These are phyloP conservation scores for Suricata suricatta DNA, from an alignment of 2,113 vertebrate genomes.

Conservation along the genomic window DNA sequence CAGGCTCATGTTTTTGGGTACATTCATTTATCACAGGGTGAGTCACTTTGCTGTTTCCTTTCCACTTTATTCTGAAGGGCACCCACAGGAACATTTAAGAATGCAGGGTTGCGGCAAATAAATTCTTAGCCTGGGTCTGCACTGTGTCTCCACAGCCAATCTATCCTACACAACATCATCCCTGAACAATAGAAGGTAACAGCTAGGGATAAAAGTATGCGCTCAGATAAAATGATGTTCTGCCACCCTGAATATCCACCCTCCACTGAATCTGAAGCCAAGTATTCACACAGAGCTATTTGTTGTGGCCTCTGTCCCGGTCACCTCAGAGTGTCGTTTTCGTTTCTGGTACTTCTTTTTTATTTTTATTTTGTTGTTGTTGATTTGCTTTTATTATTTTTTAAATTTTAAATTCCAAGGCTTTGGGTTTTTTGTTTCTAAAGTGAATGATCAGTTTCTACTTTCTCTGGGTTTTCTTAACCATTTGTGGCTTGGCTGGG, in stretches of 20 bases:
- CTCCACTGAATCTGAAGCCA: conserved; percentile 32
- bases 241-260: neutral
- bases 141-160: conserved; percentile 64
- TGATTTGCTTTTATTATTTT: conserved; percentile 16
- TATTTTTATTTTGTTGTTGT: conserved; percentile 58
- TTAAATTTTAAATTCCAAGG: conserved; percentile 63
- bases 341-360: neutral
- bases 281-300: neutral
- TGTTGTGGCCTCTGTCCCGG: neutral
- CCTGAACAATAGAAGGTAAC: conserved; percentile 76
- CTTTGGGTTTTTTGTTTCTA: neutral
- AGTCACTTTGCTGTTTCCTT: conserved; percentile 84
- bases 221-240: conserved; percentile 26
- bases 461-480: conserved; percentile 13
- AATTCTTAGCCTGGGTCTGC: conserved; percentile 78
- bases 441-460: neutral
- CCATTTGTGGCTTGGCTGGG: neutral
- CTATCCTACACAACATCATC: conserved; percentile 63
- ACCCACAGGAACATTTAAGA: conserved; percentile 81
- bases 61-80: conserved; percentile 82
- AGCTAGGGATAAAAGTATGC: neutral
- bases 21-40: conserved; percentile 82
- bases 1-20: conserved; percentile 81
- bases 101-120: conserved; percentile 80
- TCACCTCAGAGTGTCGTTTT: neutral